Evolutionary conservation across 2,797 vertebrate species (phyloP), one percentile per base, ranked within the genome.

Genomic region (Scyliorhinus canicula): DNA sequence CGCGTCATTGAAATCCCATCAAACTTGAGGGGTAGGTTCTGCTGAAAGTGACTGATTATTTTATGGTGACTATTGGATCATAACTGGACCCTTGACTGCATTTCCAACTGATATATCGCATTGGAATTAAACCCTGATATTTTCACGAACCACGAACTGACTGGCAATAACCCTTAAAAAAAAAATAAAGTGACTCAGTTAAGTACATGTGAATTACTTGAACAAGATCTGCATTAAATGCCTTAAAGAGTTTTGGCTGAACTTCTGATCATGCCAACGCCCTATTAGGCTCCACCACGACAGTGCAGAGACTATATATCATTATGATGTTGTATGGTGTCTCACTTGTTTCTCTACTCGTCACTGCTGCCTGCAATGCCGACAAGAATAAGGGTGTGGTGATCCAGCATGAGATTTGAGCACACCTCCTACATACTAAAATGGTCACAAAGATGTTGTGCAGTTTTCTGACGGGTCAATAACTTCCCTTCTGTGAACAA

Each of bases 401-500:
- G 31, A 69, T 35, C 47, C 52, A 67, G 65, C 65, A 74, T 50
- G 28, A 74, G 35, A 94, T 52, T 47, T n/a, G 88, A 65, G 44
- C 40, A 65, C 85, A n/a, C 88, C 88, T 91, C 60, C 4, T 1
- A 44, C 60, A 65, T 65, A 65, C n/a, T 60, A 74, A 74, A 55
- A 35, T 74, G 31, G 28, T 69, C 47, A 74, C 93, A 74, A 52
- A 52, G 24, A 67, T 50, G 67, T 16, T 31, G 26, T 50, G 19
- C 47, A 50, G 63, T 67, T 74, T 50, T 14, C 44, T 71, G 40
- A 50, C 24, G 14, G 63, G 44, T 65, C 52, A 11, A 69, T 14
- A 47, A 93, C 91, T 65, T 71, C 67, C 44, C 47, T 52, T 52
- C 50, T 71, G 63, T 93, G 93, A 93, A 93, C 60, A 93, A 26